These are phyloP conservation scores for Gymnothorax javanicus DNA, from an alignment of 2,797 vertebrate species.

Conservation along the genomic window DNA sequence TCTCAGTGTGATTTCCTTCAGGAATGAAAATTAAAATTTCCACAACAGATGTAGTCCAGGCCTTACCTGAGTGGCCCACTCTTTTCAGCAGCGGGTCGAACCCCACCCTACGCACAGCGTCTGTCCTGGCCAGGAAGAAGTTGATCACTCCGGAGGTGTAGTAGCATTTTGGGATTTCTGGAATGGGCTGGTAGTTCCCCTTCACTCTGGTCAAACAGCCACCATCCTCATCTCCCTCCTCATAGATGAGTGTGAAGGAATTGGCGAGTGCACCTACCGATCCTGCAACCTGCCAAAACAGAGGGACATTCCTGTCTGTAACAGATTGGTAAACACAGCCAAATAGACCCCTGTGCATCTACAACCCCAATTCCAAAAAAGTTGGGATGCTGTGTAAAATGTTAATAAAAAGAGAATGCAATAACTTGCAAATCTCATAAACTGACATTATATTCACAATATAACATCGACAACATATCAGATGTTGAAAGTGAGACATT, in stretches of 20 bases:
- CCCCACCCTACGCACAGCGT: constrained; percentile 61
- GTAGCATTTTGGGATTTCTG: constrained; percentile 65
- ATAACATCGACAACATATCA: too few relatives aligned
- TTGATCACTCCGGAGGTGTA: constrained; percentile 65
- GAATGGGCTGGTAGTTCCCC: constrained; percentile 51
- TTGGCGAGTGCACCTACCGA: constrained; percentile 58
- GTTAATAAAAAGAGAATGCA: too few relatives aligned
- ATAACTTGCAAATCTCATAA: too few relatives aligned
- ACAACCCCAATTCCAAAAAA: too few relatives aligned
- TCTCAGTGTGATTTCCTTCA: too few relatives aligned
- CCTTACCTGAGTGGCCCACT: constrained; percentile 71
- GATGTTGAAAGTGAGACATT: too few relatives aligned
- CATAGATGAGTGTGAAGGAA: constrained; percentile 63
- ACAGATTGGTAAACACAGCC: not conserved
- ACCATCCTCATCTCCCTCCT: constrained; percentile 61
- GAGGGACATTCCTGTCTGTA: not conserved
- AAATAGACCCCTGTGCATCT: not conserved
- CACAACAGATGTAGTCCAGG: not conserved
- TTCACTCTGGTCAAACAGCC: constrained; percentile 61
- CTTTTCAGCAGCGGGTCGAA: constrained; percentile 72
- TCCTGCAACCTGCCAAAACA: constrained; percentile 65
- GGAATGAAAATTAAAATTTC: too few relatives aligned
- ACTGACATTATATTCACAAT: too few relatives aligned
- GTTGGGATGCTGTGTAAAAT: too few relatives aligned
- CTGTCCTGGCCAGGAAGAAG: constrained; percentile 74